These are phyloP conservation scores for Callorhinus ursinus DNA, from an alignment of 2,113 vertebrate species.

Conservation along the genomic window DNA sequence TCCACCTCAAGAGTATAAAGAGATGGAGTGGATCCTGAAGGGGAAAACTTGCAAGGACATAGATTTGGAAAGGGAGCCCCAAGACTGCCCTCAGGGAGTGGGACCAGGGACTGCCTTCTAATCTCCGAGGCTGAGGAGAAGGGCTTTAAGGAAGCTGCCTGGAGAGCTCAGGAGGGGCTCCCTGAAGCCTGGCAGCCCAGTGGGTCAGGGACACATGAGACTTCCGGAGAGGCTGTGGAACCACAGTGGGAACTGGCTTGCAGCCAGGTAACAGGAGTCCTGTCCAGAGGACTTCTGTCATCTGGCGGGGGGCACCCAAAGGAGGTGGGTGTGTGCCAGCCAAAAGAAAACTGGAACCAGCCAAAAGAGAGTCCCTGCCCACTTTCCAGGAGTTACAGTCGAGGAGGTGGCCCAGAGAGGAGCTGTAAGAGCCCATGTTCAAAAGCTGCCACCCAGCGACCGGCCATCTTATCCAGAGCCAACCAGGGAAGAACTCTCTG, in stretches of 20 bases:
- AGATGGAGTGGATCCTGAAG: neutral
- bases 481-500: neutral
- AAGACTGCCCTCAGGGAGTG: too few relatives aligned
- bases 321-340: neutral
- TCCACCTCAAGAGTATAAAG: neutral
- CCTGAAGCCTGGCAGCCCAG: neutral
- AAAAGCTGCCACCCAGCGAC: neutral
- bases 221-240: neutral
- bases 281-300: neutral
- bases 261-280: neutral
- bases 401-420: neutral
- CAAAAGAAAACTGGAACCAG: neutral
- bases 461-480: neutral
- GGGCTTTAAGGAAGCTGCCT: neutral
- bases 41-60: neutral
- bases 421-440: too few relatives aligned
- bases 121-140: neutral
- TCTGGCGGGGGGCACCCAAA: too few relatives aligned
- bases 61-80: neutral
- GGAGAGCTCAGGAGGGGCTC: neutral
- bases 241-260: neutral
- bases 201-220: too few relatives aligned
- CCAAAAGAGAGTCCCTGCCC: neutral
- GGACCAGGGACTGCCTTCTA: neutral
- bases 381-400: neutral